Conservation (phyloP, 2,797 vertebrate genomes). For the Pangasius larnaudii region DNA sequence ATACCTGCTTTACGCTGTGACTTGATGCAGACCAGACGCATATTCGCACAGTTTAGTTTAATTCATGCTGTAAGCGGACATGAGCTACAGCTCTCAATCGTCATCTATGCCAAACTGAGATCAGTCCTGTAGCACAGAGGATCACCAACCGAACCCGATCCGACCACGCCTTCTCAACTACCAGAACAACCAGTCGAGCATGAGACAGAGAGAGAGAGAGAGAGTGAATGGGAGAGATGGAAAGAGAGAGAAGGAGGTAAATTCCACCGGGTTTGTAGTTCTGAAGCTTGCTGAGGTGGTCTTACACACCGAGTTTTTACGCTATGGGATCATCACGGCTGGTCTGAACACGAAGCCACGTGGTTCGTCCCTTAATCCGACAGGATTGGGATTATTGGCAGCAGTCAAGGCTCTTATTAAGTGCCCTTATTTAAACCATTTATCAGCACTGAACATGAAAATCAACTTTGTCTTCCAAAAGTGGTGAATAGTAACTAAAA, state of each 20-base stretch:
- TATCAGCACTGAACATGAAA: neutral
- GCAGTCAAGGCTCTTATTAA: slow-evolving; percentile 19
- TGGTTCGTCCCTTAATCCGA: slow-evolving; percentile 51
- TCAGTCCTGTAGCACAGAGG: neutral
- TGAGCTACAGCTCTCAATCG: neutral
- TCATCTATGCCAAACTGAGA: slow-evolving; percentile 6
- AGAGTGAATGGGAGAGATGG: neutral
- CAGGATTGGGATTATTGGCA: slow-evolving; percentile 53
- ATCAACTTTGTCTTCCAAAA: neutral
- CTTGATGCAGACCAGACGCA: neutral
- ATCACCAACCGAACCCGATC: slow-evolving; percentile 8
- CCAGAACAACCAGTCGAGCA: slow-evolving; percentile 29
- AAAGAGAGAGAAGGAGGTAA: neutral
- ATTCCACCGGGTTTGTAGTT: neutral
- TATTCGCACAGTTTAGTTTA: neutral
- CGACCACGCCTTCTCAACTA: slow-evolving; percentile 10
- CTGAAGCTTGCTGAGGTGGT: neutral
- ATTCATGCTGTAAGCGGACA: slow-evolving; percentile 8
- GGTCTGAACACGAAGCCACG: slow-evolving; percentile 28
- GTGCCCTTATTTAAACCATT: neutral
- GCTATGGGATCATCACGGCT: neutral
- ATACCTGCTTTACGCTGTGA: slow-evolving; percentile 11
- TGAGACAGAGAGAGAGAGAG: neutral
- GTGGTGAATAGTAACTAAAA: neutral
- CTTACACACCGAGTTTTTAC: neutral